Percentiles rank a stretch among this genome's conserved stretches.
These are phyloP conservation scores for Pasiphila rectangulata DNA, from an alignment of 2,888 invertebrate species.

Conservation along the genomic window DNA sequence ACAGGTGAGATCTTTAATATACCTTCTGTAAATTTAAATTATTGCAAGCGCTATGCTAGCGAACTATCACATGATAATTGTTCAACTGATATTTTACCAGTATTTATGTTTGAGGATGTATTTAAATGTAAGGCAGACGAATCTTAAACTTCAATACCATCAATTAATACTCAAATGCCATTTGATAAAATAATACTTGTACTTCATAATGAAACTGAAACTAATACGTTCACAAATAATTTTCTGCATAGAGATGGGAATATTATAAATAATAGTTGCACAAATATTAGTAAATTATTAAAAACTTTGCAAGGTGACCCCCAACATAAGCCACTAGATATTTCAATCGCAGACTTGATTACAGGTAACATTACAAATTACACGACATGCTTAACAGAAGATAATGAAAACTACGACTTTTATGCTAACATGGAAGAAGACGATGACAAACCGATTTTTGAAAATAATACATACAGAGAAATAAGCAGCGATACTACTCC, in stretches of 20 bases:
- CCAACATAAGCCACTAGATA: too few relatives aligned
- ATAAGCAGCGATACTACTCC: background rate
- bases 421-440: conserved; percentile 4
- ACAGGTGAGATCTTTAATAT: too few relatives aligned
- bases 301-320: too few relatives aligned
- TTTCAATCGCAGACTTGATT: conserved; percentile 2
- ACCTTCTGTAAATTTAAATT: too few relatives aligned
- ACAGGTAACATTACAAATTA: background rate
- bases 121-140: background rate
- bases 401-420: conserved; percentile 6
- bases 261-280: too few relatives aligned
- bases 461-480: background rate
- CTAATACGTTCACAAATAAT: background rate
- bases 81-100: background rate
- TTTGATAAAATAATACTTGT: background rate
- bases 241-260: background rate
- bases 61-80: background rate
- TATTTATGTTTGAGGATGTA: background rate
- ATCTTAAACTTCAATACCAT: background rate
- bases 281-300: too few relatives aligned
- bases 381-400: background rate
- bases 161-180: background rate
- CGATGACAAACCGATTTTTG: background rate
- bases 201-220: conserved; percentile 4
- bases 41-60: too few relatives aligned